Conservation (phyloP, 1,140 invertebrate species). For the Drosophila lini region DNA sequence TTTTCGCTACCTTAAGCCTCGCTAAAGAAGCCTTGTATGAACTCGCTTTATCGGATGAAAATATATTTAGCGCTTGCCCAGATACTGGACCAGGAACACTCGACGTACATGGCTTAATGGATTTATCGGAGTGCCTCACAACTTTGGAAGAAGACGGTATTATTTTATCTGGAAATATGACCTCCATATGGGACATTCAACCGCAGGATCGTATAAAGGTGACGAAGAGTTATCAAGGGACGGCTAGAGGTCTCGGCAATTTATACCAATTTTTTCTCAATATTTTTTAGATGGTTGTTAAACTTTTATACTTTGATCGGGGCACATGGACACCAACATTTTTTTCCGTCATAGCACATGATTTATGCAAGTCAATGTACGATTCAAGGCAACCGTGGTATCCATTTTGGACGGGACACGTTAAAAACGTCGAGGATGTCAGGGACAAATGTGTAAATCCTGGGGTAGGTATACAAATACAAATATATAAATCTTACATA, state of each 20-base stretch:
- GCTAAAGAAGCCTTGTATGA: not conserved
- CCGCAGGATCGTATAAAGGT: constrained; percentile 4
- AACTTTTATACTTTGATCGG: constrained; percentile 6
- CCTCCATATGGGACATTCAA: not conserved
- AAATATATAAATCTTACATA: no score
- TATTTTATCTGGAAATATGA: not conserved
- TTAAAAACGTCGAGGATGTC: constrained; percentile 11
- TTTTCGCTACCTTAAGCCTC: not conserved
- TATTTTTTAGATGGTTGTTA: not conserved
- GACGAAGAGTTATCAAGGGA: not conserved
- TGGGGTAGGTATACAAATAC: constrained; percentile 30
- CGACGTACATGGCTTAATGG: not conserved
- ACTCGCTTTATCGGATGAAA: no score
- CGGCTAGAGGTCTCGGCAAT: not conserved
- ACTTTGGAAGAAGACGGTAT: not conserved
- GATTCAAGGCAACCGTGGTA: constrained; percentile 25
- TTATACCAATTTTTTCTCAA: no score
- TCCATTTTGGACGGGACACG: constrained; percentile 4
- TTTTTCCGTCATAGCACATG: not conserved
- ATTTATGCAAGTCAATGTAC: constrained; percentile 23
- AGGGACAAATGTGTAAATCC: constrained; percentile 23
- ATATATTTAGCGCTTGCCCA: no score
- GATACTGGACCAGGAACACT: not conserved
- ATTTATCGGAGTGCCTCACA: not conserved
- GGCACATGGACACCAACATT: constrained; percentile 21